Evolutionary conservation across 1,140 invertebrate genomes (phyloP).

Genomic region (Panagrolaimus sp.): DNA sequence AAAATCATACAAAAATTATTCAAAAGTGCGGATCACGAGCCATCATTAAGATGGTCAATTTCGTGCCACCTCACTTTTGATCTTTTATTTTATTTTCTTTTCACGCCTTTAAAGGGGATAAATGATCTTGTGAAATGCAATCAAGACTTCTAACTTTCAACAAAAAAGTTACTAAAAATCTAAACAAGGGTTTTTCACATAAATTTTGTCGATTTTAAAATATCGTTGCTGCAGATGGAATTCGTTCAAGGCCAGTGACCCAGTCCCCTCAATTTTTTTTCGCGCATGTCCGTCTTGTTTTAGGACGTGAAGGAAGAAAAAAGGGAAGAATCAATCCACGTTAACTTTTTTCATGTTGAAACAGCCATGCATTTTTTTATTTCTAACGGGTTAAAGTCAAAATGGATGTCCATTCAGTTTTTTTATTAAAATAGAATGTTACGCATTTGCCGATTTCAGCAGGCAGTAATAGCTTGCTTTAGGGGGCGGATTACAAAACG

Average conservation of each 20-base stretch:
- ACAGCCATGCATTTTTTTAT: conserved; percentile 3
- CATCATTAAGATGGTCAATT: too few species aligned
- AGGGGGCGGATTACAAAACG: conserved; percentile 2
- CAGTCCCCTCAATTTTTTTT: conserved; percentile 10
- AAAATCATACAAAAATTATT: background rate
- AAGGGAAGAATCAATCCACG: background rate
- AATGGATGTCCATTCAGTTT: too few species aligned
- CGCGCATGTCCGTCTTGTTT: conserved; percentile 9
- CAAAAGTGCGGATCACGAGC: too few species aligned
- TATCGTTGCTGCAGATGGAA: background rate
- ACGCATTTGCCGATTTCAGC: background rate
- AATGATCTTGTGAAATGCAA: too few species aligned
- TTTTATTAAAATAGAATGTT: too few species aligned
- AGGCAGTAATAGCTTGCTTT: background rate
- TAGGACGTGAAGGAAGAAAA: too few species aligned
- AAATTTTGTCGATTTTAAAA: background rate
- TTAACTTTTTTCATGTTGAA: background rate
- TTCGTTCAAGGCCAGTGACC: conserved; percentile 14
- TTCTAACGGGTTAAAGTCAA: conserved; percentile 6
- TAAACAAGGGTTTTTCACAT: background rate
- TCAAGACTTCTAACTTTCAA: background rate
- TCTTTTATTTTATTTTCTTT: too few species aligned
- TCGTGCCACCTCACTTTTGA: too few species aligned
- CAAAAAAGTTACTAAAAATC: background rate
- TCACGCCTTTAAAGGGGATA: too few species aligned